phyloP scores from a whole-genome alignment of 2,113 vertebrate genomes.

The Trematomus loennbergii region DNA sequence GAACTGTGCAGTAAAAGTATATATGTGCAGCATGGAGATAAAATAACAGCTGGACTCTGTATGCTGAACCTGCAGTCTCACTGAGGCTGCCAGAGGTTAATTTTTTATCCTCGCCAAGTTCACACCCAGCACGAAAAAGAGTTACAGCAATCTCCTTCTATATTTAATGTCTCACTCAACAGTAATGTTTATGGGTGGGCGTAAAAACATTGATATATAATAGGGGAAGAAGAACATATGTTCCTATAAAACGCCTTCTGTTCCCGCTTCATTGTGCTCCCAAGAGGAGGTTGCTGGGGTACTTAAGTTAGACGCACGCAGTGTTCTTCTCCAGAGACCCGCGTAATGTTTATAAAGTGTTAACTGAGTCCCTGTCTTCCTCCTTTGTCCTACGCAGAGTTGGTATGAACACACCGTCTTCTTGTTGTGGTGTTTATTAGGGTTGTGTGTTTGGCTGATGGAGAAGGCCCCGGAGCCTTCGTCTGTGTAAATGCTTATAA shows the following conservation, averaged over 20 bases:
- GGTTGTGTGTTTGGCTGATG: constrained; percentile 36
- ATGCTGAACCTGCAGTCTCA: constrained; percentile 25
- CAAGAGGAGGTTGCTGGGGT: constrained; percentile 71
- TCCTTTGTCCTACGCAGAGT: constrained; percentile 49
- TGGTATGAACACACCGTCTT: constrained; percentile 19
- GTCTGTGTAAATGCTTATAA: constrained; percentile 69
- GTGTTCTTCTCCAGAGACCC: constrained; percentile 69
- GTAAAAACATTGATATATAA: constrained; percentile 81
- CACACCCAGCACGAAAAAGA: constrained; percentile 48
- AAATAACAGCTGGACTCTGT: constrained; percentile 29
- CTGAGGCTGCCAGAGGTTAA: constrained; percentile 59
- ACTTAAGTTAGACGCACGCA: constrained; percentile 78
- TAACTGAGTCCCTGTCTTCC: constrained; percentile 61
- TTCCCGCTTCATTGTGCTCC: constrained; percentile 72
- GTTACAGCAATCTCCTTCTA: constrained; percentile 51
- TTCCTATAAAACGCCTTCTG: constrained; percentile 84
- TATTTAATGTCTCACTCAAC: constrained; percentile 74
- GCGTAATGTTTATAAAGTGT: constrained; percentile 82
- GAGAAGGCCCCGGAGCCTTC: constrained; percentile 40
- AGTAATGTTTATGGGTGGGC: constrained; percentile 77
- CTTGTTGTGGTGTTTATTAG: constrained; percentile 51
- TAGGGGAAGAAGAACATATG: constrained; percentile 82
- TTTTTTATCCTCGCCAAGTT: constrained; percentile 54
- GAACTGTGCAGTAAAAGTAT: background rate
- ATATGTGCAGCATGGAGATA: constrained; percentile 8